Evolutionary conservation across 2,797 vertebrate species (phyloP), one percentile per base, ranked within the genome.

Genomic region (Catostomus latipinnis): DNA sequence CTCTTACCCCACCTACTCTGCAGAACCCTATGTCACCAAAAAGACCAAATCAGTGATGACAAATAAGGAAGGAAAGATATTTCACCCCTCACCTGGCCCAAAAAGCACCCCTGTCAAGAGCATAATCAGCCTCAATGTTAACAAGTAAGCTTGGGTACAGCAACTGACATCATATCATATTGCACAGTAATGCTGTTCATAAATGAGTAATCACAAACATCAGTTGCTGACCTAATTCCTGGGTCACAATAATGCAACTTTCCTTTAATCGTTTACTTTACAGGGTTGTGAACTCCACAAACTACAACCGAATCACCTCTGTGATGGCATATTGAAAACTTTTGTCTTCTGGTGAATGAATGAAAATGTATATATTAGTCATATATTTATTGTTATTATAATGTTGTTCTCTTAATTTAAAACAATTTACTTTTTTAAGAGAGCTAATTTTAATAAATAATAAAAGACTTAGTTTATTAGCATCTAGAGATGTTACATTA

Each of bases 81-180:
- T 95, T 84, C 90, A 89, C 54, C 93, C 92, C n/a, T 80, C 86
- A 48, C 11, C 87, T 53, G 93, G 93, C 67, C 87, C 90, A 43
- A 95, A 95, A 88, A 93, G 89, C 86, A 93, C 90, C 79, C 93
- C 92, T 52, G 6, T 91, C 72, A 88, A 76, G 86, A 96, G 93
- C 73, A 93, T 95, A 83, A 83, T 95, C 80, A 79, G 82, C 62
- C 81, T 90, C 83, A 94, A 94, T 85, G 88, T 94, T 83, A 88
- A 78, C 89, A 96, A 90, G 93, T 95, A 92, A 89, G 90, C 43
- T 6, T 12, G 1, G 13, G 11, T 46, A 5, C 5, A 54, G 18
- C 0, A 53, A 43, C 16, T 34, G 48, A 4, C 16, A 49, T 6
- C 46, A 11, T 49, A 58, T 69, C 9, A 54, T 18, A 60, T 18